These are phyloP conservation scores for Scartelaos histophorus DNA, from an alignment of 2,113 vertebrate genomes.

Conservation along the genomic window DNA sequence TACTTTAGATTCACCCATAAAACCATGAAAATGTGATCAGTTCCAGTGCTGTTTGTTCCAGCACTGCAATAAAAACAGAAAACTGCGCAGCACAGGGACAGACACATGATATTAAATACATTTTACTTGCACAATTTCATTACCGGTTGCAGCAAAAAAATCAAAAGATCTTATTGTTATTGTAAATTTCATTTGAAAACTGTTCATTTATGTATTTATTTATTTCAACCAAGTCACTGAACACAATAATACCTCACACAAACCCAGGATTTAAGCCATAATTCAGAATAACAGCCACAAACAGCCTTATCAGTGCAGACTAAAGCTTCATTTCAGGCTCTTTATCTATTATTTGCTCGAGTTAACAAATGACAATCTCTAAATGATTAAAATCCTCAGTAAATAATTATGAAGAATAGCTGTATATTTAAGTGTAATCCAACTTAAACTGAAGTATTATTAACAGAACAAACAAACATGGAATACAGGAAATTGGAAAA, in stretches of 20 bases:
- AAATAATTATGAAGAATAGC: not conserved
- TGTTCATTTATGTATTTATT: not conserved
- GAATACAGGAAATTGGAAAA: too few relatives aligned
- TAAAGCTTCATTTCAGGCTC: not conserved
- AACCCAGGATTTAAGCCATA: too few relatives aligned
- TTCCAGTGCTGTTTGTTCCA: not conserved
- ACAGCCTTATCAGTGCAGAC: too few relatives aligned
- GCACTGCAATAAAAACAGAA: not conserved
- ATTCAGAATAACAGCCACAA: too few relatives aligned
- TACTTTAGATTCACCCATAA: slow-evolving; percentile 21
- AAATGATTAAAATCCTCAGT: not conserved
- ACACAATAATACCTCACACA: not conserved
- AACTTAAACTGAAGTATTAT: too few relatives aligned
- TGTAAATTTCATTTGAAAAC: not conserved
- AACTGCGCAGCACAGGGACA: not conserved
- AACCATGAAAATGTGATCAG: slow-evolving; percentile 6
- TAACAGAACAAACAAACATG: too few relatives aligned
- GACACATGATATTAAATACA: not conserved
- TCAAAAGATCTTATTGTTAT: too few relatives aligned
- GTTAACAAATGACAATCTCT: not conserved
- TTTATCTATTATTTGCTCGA: not conserved
- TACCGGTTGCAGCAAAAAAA: too few relatives aligned
- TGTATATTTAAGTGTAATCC: not conserved
- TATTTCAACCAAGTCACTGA: not conserved
- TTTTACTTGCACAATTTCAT: not conserved